Base-by-base conservation (phyloP, 2,888 invertebrate species). In the Dolomedes plantarius region DNA sequence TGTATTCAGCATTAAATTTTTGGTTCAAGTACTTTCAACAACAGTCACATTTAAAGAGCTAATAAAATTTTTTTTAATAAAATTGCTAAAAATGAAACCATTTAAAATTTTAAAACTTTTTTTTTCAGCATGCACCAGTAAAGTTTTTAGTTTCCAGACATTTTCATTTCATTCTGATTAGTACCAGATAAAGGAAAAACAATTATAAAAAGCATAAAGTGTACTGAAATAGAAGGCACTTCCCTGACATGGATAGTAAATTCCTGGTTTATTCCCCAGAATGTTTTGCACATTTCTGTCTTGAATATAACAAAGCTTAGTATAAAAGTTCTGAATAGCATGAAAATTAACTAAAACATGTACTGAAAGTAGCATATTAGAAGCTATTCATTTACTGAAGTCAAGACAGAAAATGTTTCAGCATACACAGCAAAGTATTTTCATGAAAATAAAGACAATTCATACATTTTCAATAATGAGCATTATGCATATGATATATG, bases 151-250 rank as follows among this genome's bases (percentile, higher is more conserved):
- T 36, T 36, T 23, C 11, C 5, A 23, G 2, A 3, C 16, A 56
- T 16, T 46, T 46, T 36, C n/a, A n/a, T 7, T 36, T 36, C 36
- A 46, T 23, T 56, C 23, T 19, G 56, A n/a, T 23, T 46, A 46
- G 16, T 11, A 46, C 28, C 16, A 32, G 27, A 9, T 32, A 6
- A 67, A 67, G 65, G 56, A 73, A 73, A 64, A 46, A 46, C 11
- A 76, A 27, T n/a, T 67, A 31, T 76, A 67, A 36, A 29, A 65
- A 76, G 82, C 71, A 41, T 29, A 68, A 72, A 72, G 76, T 41
- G 76, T 71, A 83, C 68, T 46, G 62, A 32, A 80, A 74, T 76
- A 82, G 75, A 82, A 83, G 85, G 85, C 85, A 85, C 85, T 85
- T 85, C 41, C 71, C 81, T 64, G 56, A 69, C 64, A 68, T 67